Base-by-base conservation (phyloP, 2,888 invertebrate genomes). In the Eretmocerus hayati region DNA sequence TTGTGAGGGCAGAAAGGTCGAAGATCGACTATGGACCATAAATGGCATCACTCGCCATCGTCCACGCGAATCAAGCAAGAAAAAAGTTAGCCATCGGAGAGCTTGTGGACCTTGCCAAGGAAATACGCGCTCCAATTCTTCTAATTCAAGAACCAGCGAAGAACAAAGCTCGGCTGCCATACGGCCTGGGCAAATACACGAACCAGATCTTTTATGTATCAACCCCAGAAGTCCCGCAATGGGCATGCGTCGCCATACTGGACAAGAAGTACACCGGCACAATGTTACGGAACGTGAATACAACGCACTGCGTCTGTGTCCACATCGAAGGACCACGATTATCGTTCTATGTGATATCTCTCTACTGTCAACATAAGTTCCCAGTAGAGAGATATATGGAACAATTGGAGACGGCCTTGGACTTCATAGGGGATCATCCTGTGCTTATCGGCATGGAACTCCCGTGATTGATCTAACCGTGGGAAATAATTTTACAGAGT, bases 331-430 rank as follows among this genome's bases (percentile, higher is more conserved):
- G 20, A 2, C 38, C 38, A 1, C 13, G 2, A 2, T 36, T 79
- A 80, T 79, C 77, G 77, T 79, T 77, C 79, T 72, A 75, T 1
- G 26, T 11, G 11, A 26, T 26, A 9, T 26, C 26, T 11, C 26
- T 9, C 8, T 26, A 26, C 11, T 26, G n/a, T n/a, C n/a, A n/a
- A n/a, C n/a, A 26, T 11, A 26, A 26, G 26, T 26, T 26, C 26
- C 11, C 26, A 11, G 26, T n/a, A n/a, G n/a, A n/a, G n/a, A n/a
- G n/a, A n/a, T n/a, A n/a, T n/a, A n/a, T n/a, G n/a, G n/a, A n/a
- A n/a, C n/a, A n/a, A n/a, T n/a, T n/a, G n/a, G n/a, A n/a, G n/a
- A n/a, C n/a, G n/a, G n/a, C n/a, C n/a, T n/a, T n/a, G n/a, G n/a
- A n/a, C n/a, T n/a, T n/a, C n/a, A n/a, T n/a, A n/a, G n/a, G n/a